Percentiles rank a stretch among this genome's conserved stretches.
Evolutionary conservation across 1,140 invertebrate species (phyloP).

Genomic region (Spodoptera litura): DNA sequence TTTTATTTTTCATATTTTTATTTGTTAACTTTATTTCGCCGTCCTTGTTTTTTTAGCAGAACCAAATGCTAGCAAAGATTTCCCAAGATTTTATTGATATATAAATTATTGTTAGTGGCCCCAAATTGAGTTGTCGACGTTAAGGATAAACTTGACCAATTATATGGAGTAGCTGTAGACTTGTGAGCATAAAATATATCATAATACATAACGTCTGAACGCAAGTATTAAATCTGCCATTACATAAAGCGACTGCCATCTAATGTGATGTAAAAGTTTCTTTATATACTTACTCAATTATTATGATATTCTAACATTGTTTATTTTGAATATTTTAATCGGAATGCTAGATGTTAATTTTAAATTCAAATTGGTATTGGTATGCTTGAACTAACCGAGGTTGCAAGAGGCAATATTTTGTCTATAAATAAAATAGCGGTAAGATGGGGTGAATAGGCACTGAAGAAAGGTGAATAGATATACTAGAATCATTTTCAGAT

Average conservation of each 20-base stretch:
- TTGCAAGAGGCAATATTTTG: background rate
- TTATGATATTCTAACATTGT: constrained; percentile 42
- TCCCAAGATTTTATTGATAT: constrained; percentile 3
- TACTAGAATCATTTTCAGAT: too few species aligned
- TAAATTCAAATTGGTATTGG: constrained; percentile 15
- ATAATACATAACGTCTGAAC: constrained; percentile 14
- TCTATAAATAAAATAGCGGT: too few species aligned
- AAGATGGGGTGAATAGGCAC: too few species aligned
- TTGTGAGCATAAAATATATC: constrained; percentile 3
- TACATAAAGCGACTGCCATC: constrained; percentile 53
- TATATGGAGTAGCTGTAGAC: background rate
- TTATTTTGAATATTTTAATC: constrained; percentile 41
- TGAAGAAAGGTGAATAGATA: too few species aligned
- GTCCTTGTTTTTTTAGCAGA: constrained; percentile 23
- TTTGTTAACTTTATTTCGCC: constrained; percentile 9
- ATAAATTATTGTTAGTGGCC: background rate
- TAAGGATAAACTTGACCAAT: background rate
- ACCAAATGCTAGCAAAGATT: constrained; percentile 13
- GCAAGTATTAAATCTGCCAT: constrained; percentile 39
- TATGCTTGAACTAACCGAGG: constrained; percentile 1
- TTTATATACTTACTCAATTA: constrained; percentile 49
- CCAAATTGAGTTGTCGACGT: too few species aligned
- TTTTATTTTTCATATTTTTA: constrained; percentile 18
- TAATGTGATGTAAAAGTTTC: constrained; percentile 54
- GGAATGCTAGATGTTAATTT: constrained; percentile 53